Percentiles rank a stretch among this genome's conserved stretches.
Evolutionary conservation across 2,113 vertebrate genomes (phyloP).

Genomic region (Galbula dea): DNA sequence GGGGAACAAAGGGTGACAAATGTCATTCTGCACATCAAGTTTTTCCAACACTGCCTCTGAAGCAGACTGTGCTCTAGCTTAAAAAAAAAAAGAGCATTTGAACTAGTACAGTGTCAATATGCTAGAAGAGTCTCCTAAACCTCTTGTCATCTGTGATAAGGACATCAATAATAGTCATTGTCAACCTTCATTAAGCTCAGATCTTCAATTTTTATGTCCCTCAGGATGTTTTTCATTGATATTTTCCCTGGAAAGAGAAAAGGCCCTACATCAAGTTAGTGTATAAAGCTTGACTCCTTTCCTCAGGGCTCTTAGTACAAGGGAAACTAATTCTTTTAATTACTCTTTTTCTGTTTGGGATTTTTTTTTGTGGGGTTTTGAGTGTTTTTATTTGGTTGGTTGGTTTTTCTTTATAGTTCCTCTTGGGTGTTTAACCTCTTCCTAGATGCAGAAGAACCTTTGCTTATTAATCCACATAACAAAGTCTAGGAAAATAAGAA

Average conservation of each 20-base stretch:
- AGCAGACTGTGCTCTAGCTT: neutral
- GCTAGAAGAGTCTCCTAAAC: constrained; percentile 40
- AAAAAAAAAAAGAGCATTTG: neutral
- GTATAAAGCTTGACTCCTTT: constrained; percentile 38
- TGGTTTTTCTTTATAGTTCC: neutral
- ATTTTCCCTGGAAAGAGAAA: constrained; percentile 60
- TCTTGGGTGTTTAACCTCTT: neutral
- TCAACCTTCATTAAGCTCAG: constrained; percentile 71
- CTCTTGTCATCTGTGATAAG: constrained; percentile 67
- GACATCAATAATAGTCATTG: constrained; percentile 73
- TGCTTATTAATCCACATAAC: neutral
- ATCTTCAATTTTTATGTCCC: constrained; percentile 57
- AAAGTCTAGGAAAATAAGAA: neutral
- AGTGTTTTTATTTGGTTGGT: neutral
- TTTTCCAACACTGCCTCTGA: neutral
- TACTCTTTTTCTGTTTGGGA: neutral
- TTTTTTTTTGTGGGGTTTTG: neutral
- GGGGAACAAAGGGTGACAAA: constrained; percentile 33
- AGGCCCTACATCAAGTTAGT: constrained; percentile 14
- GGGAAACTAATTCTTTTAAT: constrained; percentile 54
- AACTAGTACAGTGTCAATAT: constrained; percentile 50
- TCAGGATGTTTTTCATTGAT: constrained; percentile 67
- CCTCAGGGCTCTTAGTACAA: constrained; percentile 30
- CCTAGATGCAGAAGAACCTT: neutral
- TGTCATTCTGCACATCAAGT: constrained; percentile 13